Base-by-base conservation (phyloP, 2,797 vertebrate species). In the Phoxinus dragarum region DNA sequence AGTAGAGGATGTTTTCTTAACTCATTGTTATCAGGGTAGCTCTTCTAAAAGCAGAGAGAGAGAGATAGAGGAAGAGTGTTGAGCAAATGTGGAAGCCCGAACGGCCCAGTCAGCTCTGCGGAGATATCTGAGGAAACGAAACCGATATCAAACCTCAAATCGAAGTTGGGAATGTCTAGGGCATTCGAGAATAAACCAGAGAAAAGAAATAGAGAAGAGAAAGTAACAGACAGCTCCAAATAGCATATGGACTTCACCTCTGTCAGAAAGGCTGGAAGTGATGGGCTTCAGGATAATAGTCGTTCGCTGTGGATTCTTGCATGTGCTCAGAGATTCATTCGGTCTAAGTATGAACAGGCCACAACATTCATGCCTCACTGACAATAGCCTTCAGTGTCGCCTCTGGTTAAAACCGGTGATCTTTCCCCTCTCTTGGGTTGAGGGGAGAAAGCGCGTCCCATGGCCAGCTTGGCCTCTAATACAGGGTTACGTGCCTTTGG, bases 191-290 rank as follows among this genome's bases (percentile, higher is more conserved):
- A 84, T 38, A 64, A 73, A 76, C 27, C 38, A 69, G 14, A 71
- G 21, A 85, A 69, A 19, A 82, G 56, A 87, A 88, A 82, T 1
- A 52, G 69, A 69, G 86, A 89, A 89, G 61, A 80, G 88, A 89
- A 89, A 89, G 75, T 69, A 69, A 49, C 36, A 31, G 19, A 66
- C 54, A 16, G 21, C 42, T 82, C 59, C 40, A 49, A 87, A 54
- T 64, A 82, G 59, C 67, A 64, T 12, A 47, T 11, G 23, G 71
- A 84, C 69, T 78, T 68, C 47, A 77, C 78, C 38, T 54, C 56
- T n/a, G 68, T 74, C 38, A 52, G 56, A 66, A 42, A 81, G 14
- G 27, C 40, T 74, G 75, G 73, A 40, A 80, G 6, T 38, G 67
- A 74, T 17, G 67, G 38, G 66, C 27, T 56, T 67, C 36, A 54